Evolutionary conservation across 2,113 vertebrate genomes (phyloP).

Genomic region (Rhabdomys dilectus): DNA sequence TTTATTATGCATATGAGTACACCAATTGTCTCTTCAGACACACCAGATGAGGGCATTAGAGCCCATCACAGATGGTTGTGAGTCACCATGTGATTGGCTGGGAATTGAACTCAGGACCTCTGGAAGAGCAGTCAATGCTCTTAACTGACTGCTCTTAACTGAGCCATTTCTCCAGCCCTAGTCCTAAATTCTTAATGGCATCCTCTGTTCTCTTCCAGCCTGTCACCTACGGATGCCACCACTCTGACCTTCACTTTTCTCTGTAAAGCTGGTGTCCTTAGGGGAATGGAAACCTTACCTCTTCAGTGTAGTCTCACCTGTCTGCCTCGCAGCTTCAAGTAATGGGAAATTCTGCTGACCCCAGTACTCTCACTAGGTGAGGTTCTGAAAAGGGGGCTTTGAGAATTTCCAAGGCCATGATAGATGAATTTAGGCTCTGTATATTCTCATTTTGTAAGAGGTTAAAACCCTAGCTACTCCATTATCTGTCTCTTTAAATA

Average conservation of each 20-base stretch:
- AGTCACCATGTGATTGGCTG: too few species aligned
- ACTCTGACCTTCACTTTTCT: background rate
- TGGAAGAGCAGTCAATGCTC: too few species aligned
- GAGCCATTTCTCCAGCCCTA: too few species aligned
- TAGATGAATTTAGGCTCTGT: background rate
- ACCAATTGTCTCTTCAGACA: too few species aligned
- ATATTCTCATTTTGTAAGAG: background rate
- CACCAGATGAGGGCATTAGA: too few species aligned
- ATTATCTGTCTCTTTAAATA: background rate
- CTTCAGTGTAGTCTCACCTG: background rate
- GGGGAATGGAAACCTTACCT: background rate
- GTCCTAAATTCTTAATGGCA: background rate
- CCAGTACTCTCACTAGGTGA: background rate
- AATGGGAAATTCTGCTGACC: background rate
- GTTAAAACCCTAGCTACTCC: background rate
- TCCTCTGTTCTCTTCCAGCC: background rate
- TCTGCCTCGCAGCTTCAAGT: background rate
- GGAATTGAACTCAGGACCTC: too few species aligned
- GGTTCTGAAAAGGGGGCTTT: background rate
- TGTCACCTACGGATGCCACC: background rate
- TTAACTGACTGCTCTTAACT: too few species aligned
- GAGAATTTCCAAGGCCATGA: background rate
- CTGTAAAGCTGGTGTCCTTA: background rate
- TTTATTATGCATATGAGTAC: too few species aligned
- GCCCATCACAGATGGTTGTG: too few species aligned